Evolutionary conservation across 2,888 invertebrate genomes (phyloP), one percentile per base, ranked within the genome.

Genomic region (Pandemis heparana): DNA sequence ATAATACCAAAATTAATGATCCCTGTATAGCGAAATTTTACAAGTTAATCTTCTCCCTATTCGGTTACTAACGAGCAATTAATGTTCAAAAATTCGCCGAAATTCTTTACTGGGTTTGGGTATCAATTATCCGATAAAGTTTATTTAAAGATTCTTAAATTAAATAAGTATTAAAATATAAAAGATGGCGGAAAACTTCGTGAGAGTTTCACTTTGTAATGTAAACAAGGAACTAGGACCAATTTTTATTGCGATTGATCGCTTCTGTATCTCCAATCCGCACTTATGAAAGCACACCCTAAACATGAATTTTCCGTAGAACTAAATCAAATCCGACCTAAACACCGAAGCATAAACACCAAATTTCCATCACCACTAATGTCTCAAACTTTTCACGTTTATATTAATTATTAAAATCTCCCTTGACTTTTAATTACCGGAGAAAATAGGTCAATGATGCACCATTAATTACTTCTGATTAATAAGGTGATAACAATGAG

Each of bases 1-100:
- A 56, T 56, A 23, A 56, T 56, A 56, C 23, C 56, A 56, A 56
- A 56, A 56, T 56, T 56, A 56, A 56, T 56, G 56, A 56, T 56
- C 23, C 56, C 56, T 23, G 18, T 12, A 56, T 23, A 4, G 23
- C 23, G 56, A 56, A 10, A 6, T 56, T 53, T 56, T 56, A 56
- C 56, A 12, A 56, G 56, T 23, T 56, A 56, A 56, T 56, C 56
- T 23, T 23, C 9, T 12, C 4, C 23, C 23, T 56, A 23, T 56
- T 23, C 7, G 23, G 23, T 56, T 56, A 56, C 56, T 56, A 56
- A 56, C 56, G 23, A 56, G 56, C 56, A 56, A 56, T 56, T 56
- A 56, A 12, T 23, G 56, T 10, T 23, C 18, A 56, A 56, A 56
- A 56, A 23, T 56, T 23, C 4, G 9, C 12, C 23, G 12, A 56